Conservation (phyloP, 2,888 invertebrate species). For the Labia minor region DNA sequence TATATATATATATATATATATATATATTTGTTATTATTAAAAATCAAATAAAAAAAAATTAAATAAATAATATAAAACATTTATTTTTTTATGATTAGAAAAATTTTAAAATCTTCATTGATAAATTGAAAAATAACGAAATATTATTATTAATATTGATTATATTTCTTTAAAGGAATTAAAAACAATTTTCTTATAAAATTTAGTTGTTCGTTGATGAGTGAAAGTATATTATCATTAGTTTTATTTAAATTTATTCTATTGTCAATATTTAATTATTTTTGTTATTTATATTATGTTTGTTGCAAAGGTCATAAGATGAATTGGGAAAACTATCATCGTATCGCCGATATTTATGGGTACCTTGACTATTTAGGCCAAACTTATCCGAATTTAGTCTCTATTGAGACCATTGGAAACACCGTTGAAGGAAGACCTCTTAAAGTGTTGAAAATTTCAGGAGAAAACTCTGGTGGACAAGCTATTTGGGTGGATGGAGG, state of each 20-base stretch:
- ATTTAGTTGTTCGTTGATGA: too few species aligned
- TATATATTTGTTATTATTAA: too few species aligned
- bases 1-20: too few species aligned
- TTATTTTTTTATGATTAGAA: background rate
- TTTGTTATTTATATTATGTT: too few species aligned
- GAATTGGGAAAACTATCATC: conserved; percentile 70
- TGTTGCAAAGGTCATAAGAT: conserved; percentile 46
- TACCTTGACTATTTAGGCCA: conserved; percentile 61
- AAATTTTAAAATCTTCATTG: background rate
- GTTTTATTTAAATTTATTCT: too few species aligned
- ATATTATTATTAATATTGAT: background rate
- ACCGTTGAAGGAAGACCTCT: conserved; percentile 63
- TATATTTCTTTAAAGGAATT: too few species aligned
- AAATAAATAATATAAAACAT: too few species aligned
- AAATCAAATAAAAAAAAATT: too few species aligned
- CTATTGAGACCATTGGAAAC: conserved; percentile 59
- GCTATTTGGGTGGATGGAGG: conserved; percentile 39
- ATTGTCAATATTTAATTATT: too few species aligned
- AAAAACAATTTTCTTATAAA: too few species aligned
- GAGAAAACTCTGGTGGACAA: conserved; percentile 26
- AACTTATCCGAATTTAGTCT: conserved; percentile 60
- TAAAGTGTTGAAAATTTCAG: conserved; percentile 43
- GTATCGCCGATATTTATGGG: conserved; percentile 53
- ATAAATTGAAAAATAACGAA: background rate
- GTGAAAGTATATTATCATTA: too few species aligned